Evolutionary conservation across 30 jellyfish, hydroid and myxozoan species (phyloP).

Genomic region (Aurelia coerulea): DNA sequence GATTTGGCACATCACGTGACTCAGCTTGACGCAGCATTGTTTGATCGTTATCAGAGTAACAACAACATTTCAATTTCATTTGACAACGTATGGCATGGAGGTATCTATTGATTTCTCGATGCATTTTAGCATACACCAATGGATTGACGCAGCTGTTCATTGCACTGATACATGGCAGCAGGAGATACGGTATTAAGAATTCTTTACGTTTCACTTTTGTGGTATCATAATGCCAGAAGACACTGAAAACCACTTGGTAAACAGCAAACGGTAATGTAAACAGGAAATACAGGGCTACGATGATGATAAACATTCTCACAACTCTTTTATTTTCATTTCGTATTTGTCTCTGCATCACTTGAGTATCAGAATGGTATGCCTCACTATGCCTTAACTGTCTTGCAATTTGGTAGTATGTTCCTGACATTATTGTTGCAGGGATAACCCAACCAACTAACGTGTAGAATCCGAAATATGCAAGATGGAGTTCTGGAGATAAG

Average conservation of each 20-base stretch:
- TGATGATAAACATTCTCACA: conserved; percentile 58
- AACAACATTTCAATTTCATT: conserved; percentile 1
- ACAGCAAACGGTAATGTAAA: conserved; percentile 56
- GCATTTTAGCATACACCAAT: conserved; percentile 61
- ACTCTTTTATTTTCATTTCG: conserved; percentile 47
- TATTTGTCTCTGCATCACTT: conserved; percentile 53
- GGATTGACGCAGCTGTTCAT: conserved; percentile 72
- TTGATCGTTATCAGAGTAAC: background rate
- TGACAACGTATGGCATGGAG: background rate
- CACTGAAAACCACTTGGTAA: conserved; percentile 10
- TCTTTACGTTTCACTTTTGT: background rate
- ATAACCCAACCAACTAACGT: conserved; percentile 45
- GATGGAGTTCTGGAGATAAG: conserved; percentile 15
- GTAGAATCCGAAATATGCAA: conserved; percentile 31
- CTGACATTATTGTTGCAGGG: conserved; percentile 30
- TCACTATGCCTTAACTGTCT: conserved; percentile 39
- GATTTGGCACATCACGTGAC: too few relatives aligned
- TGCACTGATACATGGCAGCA: conserved; percentile 62
- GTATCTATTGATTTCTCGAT: conserved; percentile 52
- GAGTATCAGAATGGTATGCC: conserved; percentile 37
- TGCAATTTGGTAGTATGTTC: conserved; percentile 26
- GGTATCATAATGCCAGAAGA: background rate
- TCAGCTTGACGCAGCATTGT: too few relatives aligned
- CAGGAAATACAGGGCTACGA: conserved; percentile 38
- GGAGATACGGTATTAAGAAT: too few relatives aligned